Base-by-base conservation (phyloP, 2,113 vertebrate genomes). In the Rhagologus leucostigma region DNA sequence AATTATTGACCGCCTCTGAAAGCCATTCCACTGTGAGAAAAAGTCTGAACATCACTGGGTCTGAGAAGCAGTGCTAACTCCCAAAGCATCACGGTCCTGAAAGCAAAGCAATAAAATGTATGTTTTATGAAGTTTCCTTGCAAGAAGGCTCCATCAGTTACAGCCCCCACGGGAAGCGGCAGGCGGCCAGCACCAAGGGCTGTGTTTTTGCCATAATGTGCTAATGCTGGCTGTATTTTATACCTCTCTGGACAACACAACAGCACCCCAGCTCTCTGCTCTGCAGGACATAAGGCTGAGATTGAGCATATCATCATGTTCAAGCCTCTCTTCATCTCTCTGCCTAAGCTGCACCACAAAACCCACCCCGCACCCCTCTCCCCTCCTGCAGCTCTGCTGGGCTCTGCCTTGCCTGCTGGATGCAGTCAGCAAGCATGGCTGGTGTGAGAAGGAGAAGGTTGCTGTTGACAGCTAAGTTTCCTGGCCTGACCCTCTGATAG, bases 81-180 rank as follows among this genome's bases (percentile, higher is more conserved):
- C 68, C 44, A 4, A 76, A 80, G 73, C 68, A 91, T 24, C 59
- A 56, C 79, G 32, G 79, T 42, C 75, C 56, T 70, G 76, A 74
- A 92, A 91, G 55, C 75, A 92, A 88, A 55, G 30, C 90, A 78
- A 63, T 63, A 83, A 95, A 93, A 87, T 24, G 4, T 29, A 75
- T 41, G 39, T 42, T 93, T 94, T 90, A 83, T n/a, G 67, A 90
- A 78, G 85, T 55, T 78, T 86, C 85, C 64, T 67, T 63, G 79
- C 59, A 56, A 91, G 79, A 88, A 87, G 56, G 32, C 70, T 89
- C 68, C 75, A 89, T 32, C 70, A 67, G 39, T 49, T 62, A 39
- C 64, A 88, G 62, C 50, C 39, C 82, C 47, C 44, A 24, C 0
- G 4, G 91, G 92, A 80, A 57, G 87, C 1, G 1, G 81, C 53